Percentiles rank a stretch among this genome's conserved stretches.
Conservation (phyloP, 35 echinoderm and acorn worm species). For the Ptychodera flava region DNA sequence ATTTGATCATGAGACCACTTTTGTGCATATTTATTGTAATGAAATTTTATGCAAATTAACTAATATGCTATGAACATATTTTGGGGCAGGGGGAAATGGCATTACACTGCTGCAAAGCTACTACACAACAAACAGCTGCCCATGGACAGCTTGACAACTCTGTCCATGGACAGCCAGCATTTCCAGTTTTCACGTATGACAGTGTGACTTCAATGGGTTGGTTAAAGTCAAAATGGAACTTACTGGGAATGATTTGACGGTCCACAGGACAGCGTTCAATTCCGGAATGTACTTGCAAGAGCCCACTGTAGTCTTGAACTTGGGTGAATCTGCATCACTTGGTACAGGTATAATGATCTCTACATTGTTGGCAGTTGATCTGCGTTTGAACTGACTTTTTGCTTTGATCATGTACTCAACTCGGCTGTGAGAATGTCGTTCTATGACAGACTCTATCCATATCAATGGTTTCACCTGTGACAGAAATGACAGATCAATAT, state of each 20-base stretch:
- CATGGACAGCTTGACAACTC: too few species aligned
- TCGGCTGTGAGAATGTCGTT: conserved; percentile 91
- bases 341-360: conserved; percentile 94
- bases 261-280: conserved; percentile 71
- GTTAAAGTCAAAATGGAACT: too few species aligned
- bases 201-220: too few species aligned
- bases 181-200: too few species aligned
- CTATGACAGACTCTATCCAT: conserved; percentile 99
- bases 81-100: too few species aligned
- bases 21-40: too few species aligned
- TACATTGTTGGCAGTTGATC: conserved; percentile 96
- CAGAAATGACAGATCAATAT: not conserved
- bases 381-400: conserved; percentile 94
- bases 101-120: too few species aligned
- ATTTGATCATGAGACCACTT: too few species aligned
- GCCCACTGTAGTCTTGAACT: conserved; percentile 96
- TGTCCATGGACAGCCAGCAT: too few species aligned
- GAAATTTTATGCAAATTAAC: too few species aligned
- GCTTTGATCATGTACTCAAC: conserved; percentile 99
- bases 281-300: conserved; percentile 88
- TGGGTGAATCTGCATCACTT: conserved; percentile 97
- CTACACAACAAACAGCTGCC: too few species aligned
- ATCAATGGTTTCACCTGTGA: conserved; percentile 97
- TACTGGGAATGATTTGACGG: conserved; percentile 95
- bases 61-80: too few species aligned